phyloP scores from a whole-genome alignment of 2,888 invertebrate species.

The Abrostola tripartita region DNA sequence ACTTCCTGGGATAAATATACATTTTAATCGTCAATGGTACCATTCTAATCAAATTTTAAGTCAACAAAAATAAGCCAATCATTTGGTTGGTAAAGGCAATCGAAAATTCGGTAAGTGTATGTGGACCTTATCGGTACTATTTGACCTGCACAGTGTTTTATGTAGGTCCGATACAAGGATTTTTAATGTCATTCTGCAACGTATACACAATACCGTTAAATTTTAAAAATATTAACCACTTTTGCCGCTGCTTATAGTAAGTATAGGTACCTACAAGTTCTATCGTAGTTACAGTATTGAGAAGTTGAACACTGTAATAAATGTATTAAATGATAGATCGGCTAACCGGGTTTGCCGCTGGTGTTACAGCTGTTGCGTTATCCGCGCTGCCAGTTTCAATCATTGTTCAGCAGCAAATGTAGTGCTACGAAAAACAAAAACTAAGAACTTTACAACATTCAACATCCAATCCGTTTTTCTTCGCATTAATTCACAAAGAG shows the following conservation, averaged over 20 bases:
- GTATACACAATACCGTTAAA: too few relatives aligned
- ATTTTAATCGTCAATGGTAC: background rate
- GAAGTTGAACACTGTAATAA: conserved; percentile 15
- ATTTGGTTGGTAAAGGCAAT: too few relatives aligned
- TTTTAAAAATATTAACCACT: too few relatives aligned
- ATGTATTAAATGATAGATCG: conserved; percentile 26
- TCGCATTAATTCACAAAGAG: conserved; percentile 23
- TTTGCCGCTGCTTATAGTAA: too few relatives aligned
- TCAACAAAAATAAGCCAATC: too few relatives aligned
- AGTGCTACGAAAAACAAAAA: conserved; percentile 58
- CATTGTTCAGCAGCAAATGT: conserved; percentile 74
- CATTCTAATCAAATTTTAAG: background rate
- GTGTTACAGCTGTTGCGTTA: conserved; percentile 68
- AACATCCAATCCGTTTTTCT: conserved; percentile 25
- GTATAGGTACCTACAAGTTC: too few relatives aligned
- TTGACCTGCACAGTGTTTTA: too few relatives aligned
- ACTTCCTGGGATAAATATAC: conserved; percentile 72
- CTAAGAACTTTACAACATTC: conserved; percentile 23
- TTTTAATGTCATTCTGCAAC: too few relatives aligned
- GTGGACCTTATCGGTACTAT: too few relatives aligned
- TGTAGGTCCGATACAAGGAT: too few relatives aligned
- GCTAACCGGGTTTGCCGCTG: conserved; percentile 62
- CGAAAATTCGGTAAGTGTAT: too few relatives aligned
- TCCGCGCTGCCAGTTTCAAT: conserved; percentile 79
- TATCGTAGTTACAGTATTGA: conserved; percentile 4